Evolutionary conservation across 2,113 vertebrate species (phyloP).

Genomic region (Vicugna pacos): DNA sequence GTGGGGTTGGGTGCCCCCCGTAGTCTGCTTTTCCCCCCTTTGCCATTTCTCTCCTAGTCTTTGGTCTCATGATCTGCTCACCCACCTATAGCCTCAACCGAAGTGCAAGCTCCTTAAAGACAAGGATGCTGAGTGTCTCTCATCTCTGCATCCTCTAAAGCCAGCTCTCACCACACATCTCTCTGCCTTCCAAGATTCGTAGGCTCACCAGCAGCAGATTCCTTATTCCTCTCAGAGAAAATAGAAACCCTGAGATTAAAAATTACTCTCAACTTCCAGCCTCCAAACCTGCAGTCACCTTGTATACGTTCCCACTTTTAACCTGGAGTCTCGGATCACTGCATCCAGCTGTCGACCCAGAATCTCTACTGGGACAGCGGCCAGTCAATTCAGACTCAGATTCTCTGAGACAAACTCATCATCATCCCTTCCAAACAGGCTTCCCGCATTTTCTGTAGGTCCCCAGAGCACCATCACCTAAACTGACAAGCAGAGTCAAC

Average conservation of each 20-base stretch:
- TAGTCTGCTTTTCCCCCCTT: rapidly evolving
- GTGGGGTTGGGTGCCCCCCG: rapidly evolving
- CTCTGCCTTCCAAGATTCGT: not conserved
- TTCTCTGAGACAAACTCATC: not conserved
- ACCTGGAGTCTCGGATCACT: not conserved
- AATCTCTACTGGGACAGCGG: not conserved
- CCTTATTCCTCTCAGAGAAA: not conserved
- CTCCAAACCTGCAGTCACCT: not conserved
- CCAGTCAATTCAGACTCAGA: not conserved
- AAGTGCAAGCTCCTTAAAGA: rapidly evolving
- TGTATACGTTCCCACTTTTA: rapidly evolving
- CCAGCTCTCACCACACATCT: rapidly evolving
- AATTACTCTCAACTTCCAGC: not conserved
- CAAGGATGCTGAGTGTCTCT: rapidly evolving
- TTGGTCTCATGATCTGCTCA: rapidly evolving
- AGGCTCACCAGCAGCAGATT: rapidly evolving
- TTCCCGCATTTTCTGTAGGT: too few relatives aligned
- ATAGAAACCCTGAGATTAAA: rapidly evolving
- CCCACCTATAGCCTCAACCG: rapidly evolving
- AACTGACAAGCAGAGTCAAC: not conserved
- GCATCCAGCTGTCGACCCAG: rapidly evolving
- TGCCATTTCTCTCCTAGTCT: rapidly evolving
- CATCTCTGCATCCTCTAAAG: rapidly evolving
- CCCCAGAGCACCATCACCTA: too few relatives aligned
- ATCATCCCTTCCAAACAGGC: rapidly evolving